phyloP scores from a whole-genome alignment of 1,140 invertebrate species.

The Camponotus floridanus region DNA sequence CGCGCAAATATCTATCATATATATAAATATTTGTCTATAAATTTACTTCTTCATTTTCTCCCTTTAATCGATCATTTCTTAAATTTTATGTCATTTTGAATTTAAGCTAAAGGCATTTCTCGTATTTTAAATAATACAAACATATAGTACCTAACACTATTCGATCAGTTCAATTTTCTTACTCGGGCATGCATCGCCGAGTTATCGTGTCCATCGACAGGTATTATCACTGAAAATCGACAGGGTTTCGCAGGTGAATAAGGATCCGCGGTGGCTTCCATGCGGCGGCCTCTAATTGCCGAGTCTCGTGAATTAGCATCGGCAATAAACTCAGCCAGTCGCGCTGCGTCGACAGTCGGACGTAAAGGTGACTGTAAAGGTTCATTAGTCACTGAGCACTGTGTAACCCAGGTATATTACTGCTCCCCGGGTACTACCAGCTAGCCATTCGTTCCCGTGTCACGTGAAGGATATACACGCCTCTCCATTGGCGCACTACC shows the following conservation, averaged over 20 bases:
- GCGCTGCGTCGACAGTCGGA: slow-evolving; percentile 68
- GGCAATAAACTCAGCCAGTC: slow-evolving; percentile 75
- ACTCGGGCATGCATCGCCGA: neutral
- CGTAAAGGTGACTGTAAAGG: slow-evolving; percentile 75
- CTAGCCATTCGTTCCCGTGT: slow-evolving; percentile 70
- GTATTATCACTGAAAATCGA: slow-evolving; percentile 21
- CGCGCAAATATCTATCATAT: neutral
- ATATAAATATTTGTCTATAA: neutral
- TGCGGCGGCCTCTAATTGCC: slow-evolving; percentile 71
- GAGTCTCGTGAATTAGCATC: slow-evolving; percentile 75
- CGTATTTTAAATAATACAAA: neutral
- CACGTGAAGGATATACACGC: slow-evolving; percentile 71
- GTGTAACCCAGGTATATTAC: slow-evolving; percentile 71
- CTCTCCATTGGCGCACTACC: slow-evolving; percentile 64
- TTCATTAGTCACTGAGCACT: slow-evolving; percentile 76
- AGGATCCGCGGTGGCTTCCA: slow-evolving; percentile 56
- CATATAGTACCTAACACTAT: neutral
- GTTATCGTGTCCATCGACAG: slow-evolving; percentile 8
- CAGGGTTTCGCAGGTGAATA: slow-evolving; percentile 35
- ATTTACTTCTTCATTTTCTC: neutral
- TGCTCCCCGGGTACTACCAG: slow-evolving; percentile 56
- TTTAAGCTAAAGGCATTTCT: neutral
- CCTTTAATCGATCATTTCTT: neutral
- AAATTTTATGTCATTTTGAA: neutral
- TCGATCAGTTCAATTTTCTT: neutral